Evolutionary conservation across 2,888 invertebrate species (phyloP), one percentile per base, ranked within the genome.

Genomic region (Hermodice carunculata): DNA sequence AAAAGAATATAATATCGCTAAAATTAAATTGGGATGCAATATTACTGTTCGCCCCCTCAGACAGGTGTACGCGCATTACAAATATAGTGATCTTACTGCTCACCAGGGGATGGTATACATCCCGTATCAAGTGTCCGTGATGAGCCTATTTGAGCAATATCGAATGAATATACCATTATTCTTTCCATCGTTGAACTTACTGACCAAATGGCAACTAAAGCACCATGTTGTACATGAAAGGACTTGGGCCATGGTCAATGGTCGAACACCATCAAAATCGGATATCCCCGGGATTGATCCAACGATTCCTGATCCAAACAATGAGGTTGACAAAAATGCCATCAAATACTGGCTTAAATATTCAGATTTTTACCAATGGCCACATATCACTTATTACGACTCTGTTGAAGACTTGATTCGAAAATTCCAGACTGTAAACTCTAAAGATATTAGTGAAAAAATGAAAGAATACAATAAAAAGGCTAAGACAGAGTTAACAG

Each of bases 91-190:
- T 26, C 34, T 64, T 8, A 49, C 64, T 14, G 40, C 52, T 4
- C 54, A 61, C 44, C 40, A 46, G 46, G 67, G 64, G 11, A 46
- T 67, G 24, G 40, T 67, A 4, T 56, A 67, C 51, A 57, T 67
- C 3, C 67, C 67, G 3, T 59, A 67, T 32, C 67, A 67, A 44
- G 52, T 66, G 6, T 66, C 69, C 2, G 66, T 61, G 24, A 66
- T 69, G 65, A 61, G 61, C 40, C 54, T 69, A 26, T 66, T 66
- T 29, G 69, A 69, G 37, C 69, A 66, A 40, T 69, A 69, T 49
- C 66, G 69, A 29, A 66, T 66, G 66, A 66, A 66, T 53, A 69
- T 69, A 19, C 69, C 69, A 19, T 37, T 69, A 40, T 69, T 69
- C 56, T 62, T 62, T 34, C 69, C 69, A 31, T 63, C 63, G 17